phyloP scores from a whole-genome alignment of 2,113 vertebrate species.

The Panthera uncia region DNA sequence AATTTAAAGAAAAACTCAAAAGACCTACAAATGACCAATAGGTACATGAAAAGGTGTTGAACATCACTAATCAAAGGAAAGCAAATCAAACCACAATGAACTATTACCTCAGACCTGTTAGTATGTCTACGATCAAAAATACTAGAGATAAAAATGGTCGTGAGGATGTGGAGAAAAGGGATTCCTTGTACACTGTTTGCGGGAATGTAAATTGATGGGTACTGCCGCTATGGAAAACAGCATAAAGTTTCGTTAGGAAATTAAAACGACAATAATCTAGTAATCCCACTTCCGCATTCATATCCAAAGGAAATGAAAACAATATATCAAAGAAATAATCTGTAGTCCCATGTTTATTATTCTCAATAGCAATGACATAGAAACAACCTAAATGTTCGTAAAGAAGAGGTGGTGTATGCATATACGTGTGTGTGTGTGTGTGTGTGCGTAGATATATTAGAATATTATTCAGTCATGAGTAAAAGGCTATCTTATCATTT shows the following conservation, averaged over 20 bases:
- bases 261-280: neutral
- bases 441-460: neutral
- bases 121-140: neutral
- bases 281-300: neutral
- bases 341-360: neutral
- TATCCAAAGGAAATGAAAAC: neutral
- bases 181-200: neutral
- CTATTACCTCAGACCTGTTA: neutral
- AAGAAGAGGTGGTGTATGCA: neutral
- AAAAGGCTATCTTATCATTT: neutral
- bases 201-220: neutral
- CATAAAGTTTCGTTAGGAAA: neutral
- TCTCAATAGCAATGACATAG: neutral
- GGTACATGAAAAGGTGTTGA: neutral
- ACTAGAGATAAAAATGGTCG: neutral
- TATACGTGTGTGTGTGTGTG: neutral
- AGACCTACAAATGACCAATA: neutral
- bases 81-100: neutral
- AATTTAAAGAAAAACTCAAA: neutral
- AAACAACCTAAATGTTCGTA: neutral
- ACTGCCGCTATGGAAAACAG: neutral
- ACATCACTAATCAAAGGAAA: neutral
- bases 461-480: neutral
- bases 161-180: neutral
- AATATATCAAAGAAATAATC: neutral